Conservation (phyloP, 2,113 vertebrate species). For the Chinchilla lanigera region DNA sequence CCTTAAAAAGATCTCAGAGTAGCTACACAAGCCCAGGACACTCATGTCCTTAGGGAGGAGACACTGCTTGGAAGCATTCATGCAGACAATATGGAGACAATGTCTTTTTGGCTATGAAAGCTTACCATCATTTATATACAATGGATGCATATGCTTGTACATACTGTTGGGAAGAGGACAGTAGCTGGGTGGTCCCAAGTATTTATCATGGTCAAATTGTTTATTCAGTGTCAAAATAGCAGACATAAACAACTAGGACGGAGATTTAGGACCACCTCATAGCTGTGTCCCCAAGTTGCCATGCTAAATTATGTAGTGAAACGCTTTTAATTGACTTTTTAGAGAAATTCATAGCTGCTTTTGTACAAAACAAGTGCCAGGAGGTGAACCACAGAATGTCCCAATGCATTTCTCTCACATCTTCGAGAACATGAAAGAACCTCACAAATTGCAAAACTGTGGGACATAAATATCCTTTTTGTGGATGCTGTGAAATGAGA, state of each 20-base stretch:
- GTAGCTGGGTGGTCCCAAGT: background rate
- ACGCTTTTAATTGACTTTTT: background rate
- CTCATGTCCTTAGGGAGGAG: background rate
- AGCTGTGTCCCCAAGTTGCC: background rate
- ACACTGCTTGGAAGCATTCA: background rate
- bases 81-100: background rate
- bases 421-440: constrained; percentile 35
- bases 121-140: background rate
- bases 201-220: constrained; percentile 35
- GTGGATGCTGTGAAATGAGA: background rate
- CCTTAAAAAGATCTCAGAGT: background rate
- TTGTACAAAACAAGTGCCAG: constrained; percentile 17
- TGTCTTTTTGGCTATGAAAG: background rate
- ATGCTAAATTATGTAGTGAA: background rate
- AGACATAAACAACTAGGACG: background rate
- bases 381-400: background rate
- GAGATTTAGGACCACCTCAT: background rate
- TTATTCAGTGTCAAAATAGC: constrained; percentile 27
- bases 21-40: background rate
- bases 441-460: constrained; percentile 13
- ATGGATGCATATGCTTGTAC: background rate
- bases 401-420: background rate
- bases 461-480: background rate
- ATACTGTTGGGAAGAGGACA: background rate
- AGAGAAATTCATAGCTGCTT: background rate